phyloP scores from a whole-genome alignment of 2,888 invertebrate genomes.

The Monopis laevigella region DNA sequence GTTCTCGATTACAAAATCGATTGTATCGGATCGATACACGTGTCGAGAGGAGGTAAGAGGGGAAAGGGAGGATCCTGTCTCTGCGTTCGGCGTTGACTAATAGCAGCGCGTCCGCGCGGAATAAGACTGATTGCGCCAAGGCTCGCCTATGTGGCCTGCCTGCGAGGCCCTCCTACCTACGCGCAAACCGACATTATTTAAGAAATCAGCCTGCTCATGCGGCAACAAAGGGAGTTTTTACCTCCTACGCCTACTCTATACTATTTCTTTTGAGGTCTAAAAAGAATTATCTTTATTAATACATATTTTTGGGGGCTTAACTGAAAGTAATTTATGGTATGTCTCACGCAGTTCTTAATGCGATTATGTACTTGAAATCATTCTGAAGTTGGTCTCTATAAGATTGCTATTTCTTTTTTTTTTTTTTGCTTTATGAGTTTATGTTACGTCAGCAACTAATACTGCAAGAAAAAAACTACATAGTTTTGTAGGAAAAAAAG shows the following conservation, averaged over 20 bases:
- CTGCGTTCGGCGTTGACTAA: slow-evolving; percentile 65
- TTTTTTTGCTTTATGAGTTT: too few relatives aligned
- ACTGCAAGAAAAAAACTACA: too few relatives aligned
- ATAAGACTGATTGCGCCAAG: slow-evolving; percentile 62
- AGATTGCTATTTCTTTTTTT: too few relatives aligned
- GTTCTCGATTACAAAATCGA: slow-evolving; percentile 34
- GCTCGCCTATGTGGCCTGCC: slow-evolving; percentile 51
- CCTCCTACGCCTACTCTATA: slow-evolving; percentile 29
- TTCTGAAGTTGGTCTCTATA: too few relatives aligned
- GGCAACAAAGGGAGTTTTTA: slow-evolving; percentile 60
- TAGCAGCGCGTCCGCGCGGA: slow-evolving; percentile 64
- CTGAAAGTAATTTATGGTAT: too few relatives aligned
- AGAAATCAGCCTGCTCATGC: slow-evolving; percentile 61
- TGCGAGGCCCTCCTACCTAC: slow-evolving; percentile 43
- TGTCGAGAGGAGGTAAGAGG: slow-evolving; percentile 22
- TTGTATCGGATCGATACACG: slow-evolving; percentile 53
- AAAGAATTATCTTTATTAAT: slow-evolving; percentile 2
- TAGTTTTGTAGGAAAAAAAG: too few relatives aligned
- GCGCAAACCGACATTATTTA: slow-evolving; percentile 62
- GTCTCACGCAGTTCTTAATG: too few relatives aligned
- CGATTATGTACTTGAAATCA: too few relatives aligned
- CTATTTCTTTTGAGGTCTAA: slow-evolving; percentile 9
- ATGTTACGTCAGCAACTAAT: too few relatives aligned
- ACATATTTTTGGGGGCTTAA: too few relatives aligned
- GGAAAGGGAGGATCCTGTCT: slow-evolving; percentile 51